Evolutionary conservation across 2,888 invertebrate species (phyloP).

Genomic region (Itoplectis maculator): DNA sequence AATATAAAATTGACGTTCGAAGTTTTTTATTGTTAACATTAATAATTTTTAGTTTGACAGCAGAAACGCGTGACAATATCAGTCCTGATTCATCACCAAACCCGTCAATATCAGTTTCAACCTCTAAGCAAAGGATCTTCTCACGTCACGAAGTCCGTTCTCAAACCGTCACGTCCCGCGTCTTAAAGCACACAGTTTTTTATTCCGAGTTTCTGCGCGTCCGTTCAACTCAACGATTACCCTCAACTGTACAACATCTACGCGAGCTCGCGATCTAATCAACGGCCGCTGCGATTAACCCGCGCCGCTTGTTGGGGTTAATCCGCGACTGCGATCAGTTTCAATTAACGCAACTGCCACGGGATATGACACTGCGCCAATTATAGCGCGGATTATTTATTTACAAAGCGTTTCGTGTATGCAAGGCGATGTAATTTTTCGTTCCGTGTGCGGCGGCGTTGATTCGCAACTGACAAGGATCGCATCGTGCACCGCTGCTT

Average conservation of each 20-base stretch:
- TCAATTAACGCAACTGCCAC: slow-evolving; percentile 50
- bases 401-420: neutral
- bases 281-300: slow-evolving; percentile 50
- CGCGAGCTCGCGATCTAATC: slow-evolving; percentile 49
- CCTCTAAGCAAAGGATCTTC: slow-evolving; percentile 14
- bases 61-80: neutral
- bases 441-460: slow-evolving; percentile 6
- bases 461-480: slow-evolving; percentile 39
- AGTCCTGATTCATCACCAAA: neutral
- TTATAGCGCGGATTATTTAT: slow-evolving; percentile 38
- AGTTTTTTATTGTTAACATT: too few species aligned
- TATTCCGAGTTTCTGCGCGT: neutral
- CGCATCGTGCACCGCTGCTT: neutral
- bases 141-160: neutral
- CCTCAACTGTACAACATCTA: neutral
- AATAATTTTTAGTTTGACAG: too few species aligned
- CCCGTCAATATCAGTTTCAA: neutral
- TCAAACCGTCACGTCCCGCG: neutral
- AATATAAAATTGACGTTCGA: too few species aligned
- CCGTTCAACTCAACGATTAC: neutral
- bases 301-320: slow-evolving; percentile 47
- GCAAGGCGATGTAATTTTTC: neutral
- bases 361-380: slow-evolving; percentile 27
- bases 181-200: neutral
- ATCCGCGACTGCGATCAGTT: slow-evolving; percentile 51